Percentiles rank a stretch among this genome's conserved stretches.
Evolutionary conservation across 2,113 vertebrate species (phyloP).

Genomic region (Chelonoidis abingdonii): DNA sequence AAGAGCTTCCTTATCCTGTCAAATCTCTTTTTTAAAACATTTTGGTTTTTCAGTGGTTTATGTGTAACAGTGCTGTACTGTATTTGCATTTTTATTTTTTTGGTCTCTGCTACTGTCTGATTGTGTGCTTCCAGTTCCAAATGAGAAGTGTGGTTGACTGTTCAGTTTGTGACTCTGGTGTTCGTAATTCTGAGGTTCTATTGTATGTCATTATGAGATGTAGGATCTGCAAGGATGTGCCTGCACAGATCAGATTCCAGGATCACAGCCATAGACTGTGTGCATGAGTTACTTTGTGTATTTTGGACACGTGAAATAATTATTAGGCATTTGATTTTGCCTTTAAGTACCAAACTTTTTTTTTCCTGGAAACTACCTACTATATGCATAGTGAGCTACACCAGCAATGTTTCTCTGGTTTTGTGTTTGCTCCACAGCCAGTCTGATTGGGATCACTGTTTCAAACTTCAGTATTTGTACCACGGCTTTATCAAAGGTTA

Average conservation of each 20-base stretch:
- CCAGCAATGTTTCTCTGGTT: slow-evolving; percentile 1
- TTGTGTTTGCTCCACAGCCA: not conserved
- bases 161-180: no score
- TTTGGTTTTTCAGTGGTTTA: no score
- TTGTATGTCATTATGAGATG: not conserved
- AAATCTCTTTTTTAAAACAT: no score
- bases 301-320: not conserved
- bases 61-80: no score
- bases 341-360: not conserved
- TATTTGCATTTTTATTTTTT: no score
- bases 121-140: no score
- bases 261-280: not conserved
- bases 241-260: not conserved
- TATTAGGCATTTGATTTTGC: not conserved
- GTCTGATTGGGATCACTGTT: not conserved
- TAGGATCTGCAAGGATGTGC: not conserved
- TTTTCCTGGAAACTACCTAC: not conserved
- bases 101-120: no score
- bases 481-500: not conserved
- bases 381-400: not conserved
- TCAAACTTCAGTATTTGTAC: not conserved
- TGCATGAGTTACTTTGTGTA: not conserved
- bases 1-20: no score
- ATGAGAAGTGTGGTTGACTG: no score
- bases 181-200: no score